A percentile compares a stretch with the other conserved stretches of the same genome.
These are phyloP conservation scores for Astyanax mexicanus DNA, from an alignment of 2,797 vertebrate genomes.

Conservation along the genomic window DNA sequence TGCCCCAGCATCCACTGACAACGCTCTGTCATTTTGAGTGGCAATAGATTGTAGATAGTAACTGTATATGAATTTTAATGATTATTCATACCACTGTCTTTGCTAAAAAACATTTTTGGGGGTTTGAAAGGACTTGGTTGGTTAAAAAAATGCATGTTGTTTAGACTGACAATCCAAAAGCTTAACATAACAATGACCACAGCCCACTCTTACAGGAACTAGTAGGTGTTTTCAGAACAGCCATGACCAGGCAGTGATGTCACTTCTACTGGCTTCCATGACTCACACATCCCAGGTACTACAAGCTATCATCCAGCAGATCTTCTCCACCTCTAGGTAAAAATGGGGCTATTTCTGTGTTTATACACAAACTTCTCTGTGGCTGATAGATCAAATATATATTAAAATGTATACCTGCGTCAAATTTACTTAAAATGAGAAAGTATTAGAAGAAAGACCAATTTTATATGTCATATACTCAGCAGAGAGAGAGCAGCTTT, in stretches of 20 bases:
- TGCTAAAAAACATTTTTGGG: too few species aligned
- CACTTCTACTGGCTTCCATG: slow-evolving; percentile 22
- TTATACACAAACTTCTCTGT: background rate
- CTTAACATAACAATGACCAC: slow-evolving; percentile 23
- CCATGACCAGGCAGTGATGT: slow-evolving; percentile 28
- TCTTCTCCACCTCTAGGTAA: background rate
- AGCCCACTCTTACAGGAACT: slow-evolving; percentile 36
- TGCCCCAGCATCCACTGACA: too few species aligned
- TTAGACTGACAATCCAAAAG: slow-evolving; percentile 4
- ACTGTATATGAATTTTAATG: too few species aligned
- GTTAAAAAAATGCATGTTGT: background rate
- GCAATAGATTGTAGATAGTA: too few species aligned
- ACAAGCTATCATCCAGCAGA: slow-evolving; percentile 7
- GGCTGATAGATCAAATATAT: background rate
- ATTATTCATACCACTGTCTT: too few species aligned
- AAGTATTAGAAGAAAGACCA: background rate
- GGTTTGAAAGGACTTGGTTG: background rate
- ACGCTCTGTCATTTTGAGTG: too few species aligned
- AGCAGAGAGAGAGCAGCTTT: background rate
- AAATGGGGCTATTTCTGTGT: background rate
- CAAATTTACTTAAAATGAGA: too few species aligned
- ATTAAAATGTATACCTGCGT: background rate
- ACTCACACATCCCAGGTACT: slow-evolving; percentile 38
- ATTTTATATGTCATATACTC: background rate
- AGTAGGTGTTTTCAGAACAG: slow-evolving; percentile 7